Evolutionary conservation across 2,888 invertebrate species (phyloP).

Genomic region (Drosophila formosana): DNA sequence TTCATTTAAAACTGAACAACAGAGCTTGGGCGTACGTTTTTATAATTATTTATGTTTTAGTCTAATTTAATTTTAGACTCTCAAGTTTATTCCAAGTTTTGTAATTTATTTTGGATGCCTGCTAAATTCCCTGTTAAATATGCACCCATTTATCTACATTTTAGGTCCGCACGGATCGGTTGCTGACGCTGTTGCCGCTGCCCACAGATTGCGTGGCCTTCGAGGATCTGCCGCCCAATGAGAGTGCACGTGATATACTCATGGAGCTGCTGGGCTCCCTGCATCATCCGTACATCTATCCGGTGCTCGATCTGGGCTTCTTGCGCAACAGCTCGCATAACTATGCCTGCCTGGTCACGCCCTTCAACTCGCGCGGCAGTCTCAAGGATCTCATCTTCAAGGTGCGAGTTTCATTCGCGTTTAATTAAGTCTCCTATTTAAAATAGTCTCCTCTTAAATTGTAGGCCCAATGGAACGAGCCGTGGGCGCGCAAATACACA

Average conservation of each 20-base stretch:
- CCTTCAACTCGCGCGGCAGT: conserved; percentile 93
- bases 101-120: too few relatives aligned
- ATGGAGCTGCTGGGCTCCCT: conserved; percentile 93
- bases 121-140: background rate
- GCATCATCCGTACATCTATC: conserved; percentile 97
- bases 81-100: too few relatives aligned
- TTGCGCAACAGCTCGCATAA: conserved; percentile 86
- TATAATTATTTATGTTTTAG: too few relatives aligned
- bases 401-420: conserved; percentile 85
- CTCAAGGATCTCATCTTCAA: conserved; percentile 95
- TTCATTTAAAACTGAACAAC: too few relatives aligned
- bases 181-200: conserved; percentile 85
- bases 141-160: background rate
- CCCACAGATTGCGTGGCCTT: conserved; percentile 85
- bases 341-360: conserved; percentile 91
- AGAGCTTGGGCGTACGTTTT: too few relatives aligned
- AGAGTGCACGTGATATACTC: conserved; percentile 89
- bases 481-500: conserved; percentile 91
- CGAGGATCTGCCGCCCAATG: conserved; percentile 87
- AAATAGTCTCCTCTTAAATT: too few relatives aligned
- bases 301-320: conserved; percentile 94
- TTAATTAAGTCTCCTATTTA: conserved; percentile 36
- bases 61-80: too few relatives aligned
- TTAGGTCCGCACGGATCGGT: conserved; percentile 85
- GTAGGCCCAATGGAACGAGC: conserved; percentile 92